A percentile compares a stretch with the other conserved stretches of the same genome.
Evolutionary conservation across 2,113 vertebrate genomes (phyloP).

Genomic region (Syngnathus scovelli): DNA sequence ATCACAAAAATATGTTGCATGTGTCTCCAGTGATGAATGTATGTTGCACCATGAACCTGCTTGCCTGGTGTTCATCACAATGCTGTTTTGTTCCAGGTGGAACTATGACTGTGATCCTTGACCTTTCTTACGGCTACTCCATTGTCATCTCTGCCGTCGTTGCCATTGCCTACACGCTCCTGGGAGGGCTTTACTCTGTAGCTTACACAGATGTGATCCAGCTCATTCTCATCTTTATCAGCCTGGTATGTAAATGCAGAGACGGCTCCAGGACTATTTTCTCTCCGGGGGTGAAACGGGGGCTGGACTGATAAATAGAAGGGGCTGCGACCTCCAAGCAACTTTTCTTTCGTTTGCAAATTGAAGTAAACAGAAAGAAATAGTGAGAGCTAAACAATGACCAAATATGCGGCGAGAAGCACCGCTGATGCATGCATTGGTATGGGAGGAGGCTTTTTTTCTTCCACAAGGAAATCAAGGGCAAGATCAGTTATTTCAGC

Average conservation of each 20-base stretch:
- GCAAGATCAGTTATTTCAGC: too few species aligned
- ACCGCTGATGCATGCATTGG: too few species aligned
- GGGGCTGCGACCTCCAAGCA: too few species aligned
- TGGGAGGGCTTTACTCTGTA: slow-evolving; percentile 81
- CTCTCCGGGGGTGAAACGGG: too few species aligned
- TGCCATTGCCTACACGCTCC: slow-evolving; percentile 75
- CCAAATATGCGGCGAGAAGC: too few species aligned
- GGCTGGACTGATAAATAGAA: too few species aligned
- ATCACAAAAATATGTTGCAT: slow-evolving; percentile 35
- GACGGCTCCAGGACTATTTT: too few species aligned
- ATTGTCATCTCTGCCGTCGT: slow-evolving; percentile 74
- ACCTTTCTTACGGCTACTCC: slow-evolving; percentile 68
- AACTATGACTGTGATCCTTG: slow-evolving; percentile 78
- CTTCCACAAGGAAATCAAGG: too few species aligned
- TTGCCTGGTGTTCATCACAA: slow-evolving; percentile 12
- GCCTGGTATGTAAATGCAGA: slow-evolving; percentile 66
- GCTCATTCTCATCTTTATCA: slow-evolving; percentile 74
- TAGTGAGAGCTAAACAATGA: too few species aligned
- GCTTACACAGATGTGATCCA: slow-evolving; percentile 82
- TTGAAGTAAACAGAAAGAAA: too few species aligned
- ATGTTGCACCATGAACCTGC: not conserved
- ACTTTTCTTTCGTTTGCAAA: too few species aligned
- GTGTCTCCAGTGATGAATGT: slow-evolving; percentile 14
- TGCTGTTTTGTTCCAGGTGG: slow-evolving; percentile 65
- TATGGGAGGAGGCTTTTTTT: too few species aligned